Evolutionary conservation across 2,797 vertebrate genomes (phyloP), one percentile per base, ranked within the genome.

Genomic region (Helicolenus hilgendorfi): DNA sequence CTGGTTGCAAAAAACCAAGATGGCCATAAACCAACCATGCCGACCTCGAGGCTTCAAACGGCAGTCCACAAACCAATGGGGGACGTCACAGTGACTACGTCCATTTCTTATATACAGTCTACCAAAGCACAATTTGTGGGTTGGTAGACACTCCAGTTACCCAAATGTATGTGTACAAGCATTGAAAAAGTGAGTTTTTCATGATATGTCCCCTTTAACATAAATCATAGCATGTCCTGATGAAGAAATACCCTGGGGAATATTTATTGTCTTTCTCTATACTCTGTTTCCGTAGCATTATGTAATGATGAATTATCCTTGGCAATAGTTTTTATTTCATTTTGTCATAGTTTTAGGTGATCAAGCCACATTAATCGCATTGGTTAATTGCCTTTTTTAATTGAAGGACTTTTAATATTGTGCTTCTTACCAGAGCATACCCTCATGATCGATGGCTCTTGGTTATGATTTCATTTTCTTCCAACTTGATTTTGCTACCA

Each of bases 101-200:
- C 45, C 45, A 20, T 0, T 49, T 49, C 45, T 49, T 20, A 49
- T 49, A 49, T 49, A 49, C 45, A 8, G 3, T 49, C 45, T 49
- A 41, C 2, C 2, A 14, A 2, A 0, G 0, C 38, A 20, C 41
- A 20, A 0, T 49, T 7, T 49, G 41, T 18, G 0, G 15, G 41
- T 49, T 49, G 41, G 15, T 49, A 45, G 45, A 20, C 18, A 49
- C 45, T 49, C 45, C 18, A 49, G 45, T 20, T 49, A 49, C 45
- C 45, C 7, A 20, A 20, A 49, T 49, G 18, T 20, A 49, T 49
- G 45, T 20, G 3, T 20, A 49, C 45, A 49, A 49, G 18, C 45
- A 49, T 18, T 49, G 45, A 0, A 49, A 49, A 49, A 49, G 45
- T 49, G 45, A 55, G 53, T 55, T 55, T 55, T 22, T 11, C 49